Conservation (phyloP, 2,797 vertebrate species). For the Gymnodraco acuticeps region DNA sequence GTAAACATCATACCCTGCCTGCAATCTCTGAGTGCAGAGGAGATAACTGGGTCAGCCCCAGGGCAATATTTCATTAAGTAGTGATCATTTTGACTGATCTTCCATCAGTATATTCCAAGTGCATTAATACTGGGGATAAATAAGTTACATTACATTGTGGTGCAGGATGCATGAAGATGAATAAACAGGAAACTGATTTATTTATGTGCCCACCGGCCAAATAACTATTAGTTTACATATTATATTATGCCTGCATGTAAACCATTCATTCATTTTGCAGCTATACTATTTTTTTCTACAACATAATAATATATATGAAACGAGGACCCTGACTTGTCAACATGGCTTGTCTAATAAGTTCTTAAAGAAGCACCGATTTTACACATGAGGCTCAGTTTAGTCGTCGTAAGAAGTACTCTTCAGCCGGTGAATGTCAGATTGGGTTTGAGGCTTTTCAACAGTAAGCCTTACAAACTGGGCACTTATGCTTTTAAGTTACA, state of each 20-base stretch:
- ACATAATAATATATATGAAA: constrained; percentile 26
- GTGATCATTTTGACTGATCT: constrained; percentile 44
- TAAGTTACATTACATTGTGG: constrained; percentile 30
- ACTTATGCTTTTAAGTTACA: neutral
- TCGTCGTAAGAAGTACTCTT: neutral
- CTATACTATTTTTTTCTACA: constrained; percentile 32
- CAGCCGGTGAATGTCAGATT: neutral
- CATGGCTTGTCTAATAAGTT: neutral
- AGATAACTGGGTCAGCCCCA: constrained; percentile 40
- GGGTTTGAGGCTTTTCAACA: neutral
- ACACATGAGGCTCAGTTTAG: neutral
- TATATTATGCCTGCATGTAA: constrained; percentile 18
- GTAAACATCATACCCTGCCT: constrained; percentile 59
- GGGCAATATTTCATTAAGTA: constrained; percentile 24
- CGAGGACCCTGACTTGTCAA: constrained; percentile 4
- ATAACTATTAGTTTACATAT: constrained; percentile 26
- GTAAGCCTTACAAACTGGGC: constrained; percentile 3
- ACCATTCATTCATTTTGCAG: constrained; percentile 22
- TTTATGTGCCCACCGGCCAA: constrained; percentile 39
- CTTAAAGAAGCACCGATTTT: constrained; percentile 18
- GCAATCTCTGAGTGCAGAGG: constrained; percentile 48
- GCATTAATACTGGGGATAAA: constrained; percentile 58
- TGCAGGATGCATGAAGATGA: constrained; percentile 37
- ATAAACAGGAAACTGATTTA: constrained; percentile 36
- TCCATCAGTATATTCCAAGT: constrained; percentile 57